Evolutionary conservation across 2,113 vertebrate species (phyloP).

Genomic region (Gila orcuttii): DNA sequence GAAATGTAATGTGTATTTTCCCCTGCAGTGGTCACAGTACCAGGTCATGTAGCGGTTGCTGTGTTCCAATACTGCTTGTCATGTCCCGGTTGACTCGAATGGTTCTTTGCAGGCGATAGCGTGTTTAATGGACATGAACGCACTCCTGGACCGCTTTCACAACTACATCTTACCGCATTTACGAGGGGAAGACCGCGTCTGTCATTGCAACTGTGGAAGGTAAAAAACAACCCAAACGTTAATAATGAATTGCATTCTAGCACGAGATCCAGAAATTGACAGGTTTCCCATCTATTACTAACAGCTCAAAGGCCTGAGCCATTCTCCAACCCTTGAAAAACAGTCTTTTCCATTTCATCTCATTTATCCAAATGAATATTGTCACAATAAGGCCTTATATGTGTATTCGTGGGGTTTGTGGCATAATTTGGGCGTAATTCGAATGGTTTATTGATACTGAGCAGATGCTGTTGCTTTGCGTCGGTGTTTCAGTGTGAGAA

Average conservation of each 20-base stretch:
- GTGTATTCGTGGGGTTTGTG: background rate
- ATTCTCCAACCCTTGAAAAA: slow-evolving; percentile 48
- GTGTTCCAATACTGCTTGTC: slow-evolving; percentile 77
- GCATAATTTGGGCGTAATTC: slow-evolving; percentile 32
- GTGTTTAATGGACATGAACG: slow-evolving; percentile 99
- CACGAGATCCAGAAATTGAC: slow-evolving; percentile 20
- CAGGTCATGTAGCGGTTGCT: slow-evolving; percentile 69
- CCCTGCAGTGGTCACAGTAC: slow-evolving; percentile 41
- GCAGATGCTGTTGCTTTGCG: slow-evolving; percentile 26
- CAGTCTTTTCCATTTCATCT: slow-evolving; percentile 34
- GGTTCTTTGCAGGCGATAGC: slow-evolving; percentile 98
- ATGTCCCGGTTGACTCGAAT: slow-evolving; percentile 86
- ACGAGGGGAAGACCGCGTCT: slow-evolving; percentile 97
- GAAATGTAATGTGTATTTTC: slow-evolving; percentile 49
- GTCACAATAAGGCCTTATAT: slow-evolving; percentile 40
- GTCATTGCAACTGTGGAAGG: slow-evolving; percentile 99
- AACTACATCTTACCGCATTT: slow-evolving; percentile 99
- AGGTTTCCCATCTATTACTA: slow-evolving; percentile 58
- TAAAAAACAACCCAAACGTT: slow-evolving; percentile 73
- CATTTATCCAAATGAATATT: background rate
- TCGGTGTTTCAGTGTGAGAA: slow-evolving; percentile 49
- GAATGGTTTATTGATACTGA: slow-evolving; percentile 17
- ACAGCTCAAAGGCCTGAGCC: slow-evolving; percentile 68
- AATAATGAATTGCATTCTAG: slow-evolving; percentile 47
- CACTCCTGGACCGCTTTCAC: slow-evolving; percentile 99